A percentile compares a stretch with the other conserved stretches of the same genome.
phyloP scores from a whole-genome alignment of 2,888 invertebrate species.

The Ectemnius continuus region DNA sequence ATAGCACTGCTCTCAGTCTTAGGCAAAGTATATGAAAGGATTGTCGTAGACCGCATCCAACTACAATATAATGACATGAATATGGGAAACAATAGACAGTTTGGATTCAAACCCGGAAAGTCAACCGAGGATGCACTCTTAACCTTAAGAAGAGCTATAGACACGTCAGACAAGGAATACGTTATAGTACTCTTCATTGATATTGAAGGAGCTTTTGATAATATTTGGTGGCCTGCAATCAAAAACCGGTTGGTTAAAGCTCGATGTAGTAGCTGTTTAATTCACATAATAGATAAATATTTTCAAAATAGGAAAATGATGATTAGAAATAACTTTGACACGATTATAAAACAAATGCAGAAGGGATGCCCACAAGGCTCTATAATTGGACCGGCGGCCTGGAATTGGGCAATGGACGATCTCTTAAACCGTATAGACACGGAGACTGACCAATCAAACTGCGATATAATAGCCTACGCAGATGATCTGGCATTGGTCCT shows the following conservation, averaged over 20 bases:
- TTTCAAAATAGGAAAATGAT: slow-evolving; percentile 6
- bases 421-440: slow-evolving; percentile 17
- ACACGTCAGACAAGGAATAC: slow-evolving; percentile 51
- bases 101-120: slow-evolving; percentile 62
- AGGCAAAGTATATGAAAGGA: slow-evolving; percentile 65
- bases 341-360: not conserved
- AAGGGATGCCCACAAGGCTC: slow-evolving; percentile 59
- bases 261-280: not conserved
- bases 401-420: slow-evolving; percentile 46
- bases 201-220: slow-evolving; percentile 60
- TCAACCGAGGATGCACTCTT: slow-evolving; percentile 61
- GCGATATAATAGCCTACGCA: slow-evolving; percentile 29
- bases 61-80: slow-evolving; percentile 7
- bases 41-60: slow-evolving; percentile 53
- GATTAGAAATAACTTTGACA: not conserved
- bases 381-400: slow-evolving; percentile 46
- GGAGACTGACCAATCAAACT: not conserved
- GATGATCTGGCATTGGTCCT: slow-evolving; percentile 30
- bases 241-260: slow-evolving; percentile 40
- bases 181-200: slow-evolving; percentile 45
- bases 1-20: slow-evolving; percentile 57
- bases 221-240: slow-evolving; percentile 67
- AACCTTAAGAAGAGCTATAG: not conserved
- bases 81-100: slow-evolving; percentile 53
- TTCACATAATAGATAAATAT: slow-evolving; percentile 4